phyloP scores from a whole-genome alignment of 2,888 invertebrate species.

The Amphiduros pacificus region DNA sequence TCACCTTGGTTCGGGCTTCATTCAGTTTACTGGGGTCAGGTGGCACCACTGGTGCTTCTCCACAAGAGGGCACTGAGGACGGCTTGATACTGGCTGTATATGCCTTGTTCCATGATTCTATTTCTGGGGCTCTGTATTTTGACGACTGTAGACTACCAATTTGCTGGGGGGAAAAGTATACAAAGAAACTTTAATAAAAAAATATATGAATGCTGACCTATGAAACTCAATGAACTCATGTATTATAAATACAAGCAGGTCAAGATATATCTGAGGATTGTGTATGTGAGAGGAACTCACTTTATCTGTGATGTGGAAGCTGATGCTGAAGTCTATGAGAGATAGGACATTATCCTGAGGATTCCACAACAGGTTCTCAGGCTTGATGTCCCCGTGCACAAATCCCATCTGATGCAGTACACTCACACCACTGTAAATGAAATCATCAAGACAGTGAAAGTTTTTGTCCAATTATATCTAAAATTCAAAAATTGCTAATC shows the following conservation, averaged over 20 bases:
- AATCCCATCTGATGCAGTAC: constrained; percentile 9
- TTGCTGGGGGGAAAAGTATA: not conserved
- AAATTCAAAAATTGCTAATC: too few species aligned
- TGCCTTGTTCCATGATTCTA: not conserved
- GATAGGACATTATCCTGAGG: constrained; percentile 1
- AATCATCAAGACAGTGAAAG: not conserved
- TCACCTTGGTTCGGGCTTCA: not conserved
- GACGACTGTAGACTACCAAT: not conserved
- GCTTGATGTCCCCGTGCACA: constrained; percentile 17
- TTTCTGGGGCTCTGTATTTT: not conserved
- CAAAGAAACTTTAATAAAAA: not conserved
- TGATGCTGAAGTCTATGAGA: constrained; percentile 19
- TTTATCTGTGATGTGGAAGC: constrained; percentile 16
- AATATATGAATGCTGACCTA: not conserved
- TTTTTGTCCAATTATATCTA: too few species aligned
- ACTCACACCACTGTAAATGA: constrained; percentile 9
- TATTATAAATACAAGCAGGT: too few species aligned
- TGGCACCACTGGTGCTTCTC: not conserved
- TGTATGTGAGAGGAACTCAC: too few species aligned
- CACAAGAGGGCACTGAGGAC: not conserved
- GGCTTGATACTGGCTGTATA: too few species aligned
- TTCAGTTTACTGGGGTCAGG: not conserved
- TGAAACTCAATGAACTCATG: too few species aligned
- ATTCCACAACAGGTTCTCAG: constrained; percentile 14
- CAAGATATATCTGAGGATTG: too few species aligned